Conservation (phyloP, 2,888 invertebrate genomes). For the Thera obeliscata region DNA sequence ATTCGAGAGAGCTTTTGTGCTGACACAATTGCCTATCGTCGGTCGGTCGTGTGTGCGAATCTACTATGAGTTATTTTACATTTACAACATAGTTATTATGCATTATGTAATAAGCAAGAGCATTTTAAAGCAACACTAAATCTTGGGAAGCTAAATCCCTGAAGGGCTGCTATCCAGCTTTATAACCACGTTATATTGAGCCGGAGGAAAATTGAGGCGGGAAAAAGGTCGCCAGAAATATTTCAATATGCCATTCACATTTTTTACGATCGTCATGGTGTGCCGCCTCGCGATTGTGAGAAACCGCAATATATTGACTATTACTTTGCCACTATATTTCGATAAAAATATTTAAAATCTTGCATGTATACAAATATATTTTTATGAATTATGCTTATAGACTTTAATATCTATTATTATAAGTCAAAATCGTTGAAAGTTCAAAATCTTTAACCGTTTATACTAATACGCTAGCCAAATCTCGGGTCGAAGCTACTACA, state of each 20-base stretch:
- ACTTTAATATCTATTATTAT: too few relatives aligned
- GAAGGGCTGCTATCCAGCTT: slow-evolving; percentile 68
- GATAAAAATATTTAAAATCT: slow-evolving; percentile 59
- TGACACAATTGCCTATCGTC: too few relatives aligned
- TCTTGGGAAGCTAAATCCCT: slow-evolving; percentile 30
- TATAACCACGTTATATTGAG: slow-evolving; percentile 69
- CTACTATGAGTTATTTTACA: too few relatives aligned
- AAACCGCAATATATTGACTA: slow-evolving; percentile 74
- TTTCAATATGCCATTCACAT: slow-evolving; percentile 82
- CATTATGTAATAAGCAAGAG: slow-evolving; percentile 16
- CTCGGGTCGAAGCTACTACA: too few relatives aligned
- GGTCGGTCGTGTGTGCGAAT: too few relatives aligned
- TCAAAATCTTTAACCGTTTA: too few relatives aligned
- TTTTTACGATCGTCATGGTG: slow-evolving; percentile 79
- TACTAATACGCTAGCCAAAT: too few relatives aligned
- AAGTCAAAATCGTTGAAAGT: too few relatives aligned
- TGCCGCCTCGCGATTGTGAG: slow-evolving; percentile 70
- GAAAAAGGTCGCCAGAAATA: slow-evolving; percentile 78
- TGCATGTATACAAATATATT: neutral
- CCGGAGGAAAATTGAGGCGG: slow-evolving; percentile 70
- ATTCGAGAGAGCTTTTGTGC: neutral
- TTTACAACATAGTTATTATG: neutral
- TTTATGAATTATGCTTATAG: neutral
- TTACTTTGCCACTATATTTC: slow-evolving; percentile 60
- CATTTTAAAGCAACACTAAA: slow-evolving; percentile 26